phyloP scores from a whole-genome alignment of 2,797 vertebrate species.

The Parauchenoglanis punctatus region DNA sequence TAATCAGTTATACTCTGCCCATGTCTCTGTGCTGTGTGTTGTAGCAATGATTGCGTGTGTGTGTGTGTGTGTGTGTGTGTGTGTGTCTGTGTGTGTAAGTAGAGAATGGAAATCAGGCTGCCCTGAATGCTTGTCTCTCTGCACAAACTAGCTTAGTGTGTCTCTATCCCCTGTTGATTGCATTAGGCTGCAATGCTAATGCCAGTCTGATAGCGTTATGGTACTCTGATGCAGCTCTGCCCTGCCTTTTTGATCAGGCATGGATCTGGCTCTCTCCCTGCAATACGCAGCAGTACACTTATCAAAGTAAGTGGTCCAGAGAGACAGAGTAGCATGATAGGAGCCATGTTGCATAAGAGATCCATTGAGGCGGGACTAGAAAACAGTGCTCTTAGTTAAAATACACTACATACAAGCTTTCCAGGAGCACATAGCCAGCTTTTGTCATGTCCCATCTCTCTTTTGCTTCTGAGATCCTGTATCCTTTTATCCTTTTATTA shows the following conservation, averaged over 20 bases:
- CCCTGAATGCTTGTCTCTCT: slow-evolving; percentile 6
- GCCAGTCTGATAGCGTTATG: slow-evolving; percentile 42
- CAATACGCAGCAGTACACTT: slow-evolving; percentile 39
- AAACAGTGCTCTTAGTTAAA: slow-evolving; percentile 19
- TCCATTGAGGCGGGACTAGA: background rate
- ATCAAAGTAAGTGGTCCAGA: slow-evolving; percentile 36
- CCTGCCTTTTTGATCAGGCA: background rate
- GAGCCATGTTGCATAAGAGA: slow-evolving; percentile 24
- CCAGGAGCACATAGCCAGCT: background rate
- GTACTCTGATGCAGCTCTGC: slow-evolving; percentile 37
- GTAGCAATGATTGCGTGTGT: background rate
- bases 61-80: slow-evolving; percentile 1
- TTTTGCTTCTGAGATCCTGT: background rate
- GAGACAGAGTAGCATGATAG: background rate
- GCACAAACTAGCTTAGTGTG: slow-evolving; percentile 40
- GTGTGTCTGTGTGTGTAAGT: background rate
- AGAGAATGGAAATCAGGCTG: slow-evolving; percentile 27
- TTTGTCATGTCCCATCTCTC: background rate
- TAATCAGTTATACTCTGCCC: slow-evolving; percentile 6
- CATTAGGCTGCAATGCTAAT: slow-evolving; percentile 40
- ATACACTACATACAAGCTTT: background rate
- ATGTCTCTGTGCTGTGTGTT: slow-evolving; percentile 1
- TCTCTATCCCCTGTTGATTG: slow-evolving; percentile 45
- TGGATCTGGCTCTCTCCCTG: slow-evolving; percentile 9
- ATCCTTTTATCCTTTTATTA: background rate